Conservation (phyloP, 2,797 vertebrate species). For the Anguilla obscura region DNA sequence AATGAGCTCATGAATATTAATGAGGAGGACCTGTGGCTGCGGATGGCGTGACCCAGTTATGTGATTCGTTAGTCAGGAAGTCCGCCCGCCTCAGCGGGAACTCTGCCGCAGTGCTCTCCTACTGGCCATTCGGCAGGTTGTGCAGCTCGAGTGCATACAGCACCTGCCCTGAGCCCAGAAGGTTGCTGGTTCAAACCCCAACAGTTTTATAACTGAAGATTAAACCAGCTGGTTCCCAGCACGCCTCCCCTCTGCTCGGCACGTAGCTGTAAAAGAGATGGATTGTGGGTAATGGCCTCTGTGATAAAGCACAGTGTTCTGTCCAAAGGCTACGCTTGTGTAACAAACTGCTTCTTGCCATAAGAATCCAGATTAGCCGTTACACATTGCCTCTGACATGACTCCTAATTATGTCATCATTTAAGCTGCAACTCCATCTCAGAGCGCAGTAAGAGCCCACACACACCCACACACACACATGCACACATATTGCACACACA, state of each 20-base stretch:
- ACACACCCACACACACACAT: background rate
- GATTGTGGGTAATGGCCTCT: background rate
- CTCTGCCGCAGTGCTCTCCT: background rate
- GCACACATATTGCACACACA: background rate
- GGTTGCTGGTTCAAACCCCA: constrained; percentile 2
- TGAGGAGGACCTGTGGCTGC: background rate
- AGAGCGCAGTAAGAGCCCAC: background rate
- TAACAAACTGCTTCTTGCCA: too few species aligned
- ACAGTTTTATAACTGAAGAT: background rate
- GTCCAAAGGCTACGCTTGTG: too few species aligned
- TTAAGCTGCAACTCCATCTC: too few species aligned
- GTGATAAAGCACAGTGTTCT: background rate
- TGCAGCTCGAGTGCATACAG: background rate
- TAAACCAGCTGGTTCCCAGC: background rate
- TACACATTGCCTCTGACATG: too few species aligned
- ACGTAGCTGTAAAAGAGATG: background rate
- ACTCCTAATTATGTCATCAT: too few species aligned
- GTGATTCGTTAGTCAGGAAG: background rate
- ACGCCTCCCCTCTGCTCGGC: background rate
- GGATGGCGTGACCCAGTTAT: background rate
- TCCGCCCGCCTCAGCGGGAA: background rate
- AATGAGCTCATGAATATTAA: background rate
- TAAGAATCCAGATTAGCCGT: background rate
- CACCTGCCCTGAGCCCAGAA: background rate
- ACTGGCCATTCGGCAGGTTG: background rate